A percentile compares a stretch with the other conserved stretches of the same genome.
Conservation (phyloP, 2,797 vertebrate genomes). For the Atherinosoma microstoma region DNA sequence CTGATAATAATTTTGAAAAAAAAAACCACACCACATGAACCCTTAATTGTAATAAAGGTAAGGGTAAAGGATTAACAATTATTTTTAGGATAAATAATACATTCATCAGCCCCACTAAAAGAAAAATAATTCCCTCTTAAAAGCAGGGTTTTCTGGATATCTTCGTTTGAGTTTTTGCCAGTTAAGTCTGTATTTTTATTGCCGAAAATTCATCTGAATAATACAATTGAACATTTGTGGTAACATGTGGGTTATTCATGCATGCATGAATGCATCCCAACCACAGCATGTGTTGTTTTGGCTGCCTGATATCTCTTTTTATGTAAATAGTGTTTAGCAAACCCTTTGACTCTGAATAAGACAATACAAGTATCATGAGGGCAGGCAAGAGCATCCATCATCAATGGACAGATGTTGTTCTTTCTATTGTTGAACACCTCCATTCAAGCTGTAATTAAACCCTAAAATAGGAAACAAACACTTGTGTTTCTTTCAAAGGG, state of each 20-base stretch:
- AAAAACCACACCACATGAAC: neutral
- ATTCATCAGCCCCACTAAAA: neutral
- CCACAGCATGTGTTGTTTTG: constrained; percentile 16
- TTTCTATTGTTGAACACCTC: constrained; percentile 63
- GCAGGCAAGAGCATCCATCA: constrained; percentile 40
- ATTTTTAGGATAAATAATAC: neutral
- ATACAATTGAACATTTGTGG: neutral
- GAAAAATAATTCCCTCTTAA: neutral
- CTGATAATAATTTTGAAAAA: neutral
- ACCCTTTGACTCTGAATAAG: constrained; percentile 8
- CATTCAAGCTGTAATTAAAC: constrained; percentile 69
- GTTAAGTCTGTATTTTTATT: constrained; percentile 32
- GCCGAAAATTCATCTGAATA: neutral
- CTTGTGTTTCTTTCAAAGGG: constrained; percentile 49
- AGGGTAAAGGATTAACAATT: neutral
- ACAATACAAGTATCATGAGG: constrained; percentile 48
- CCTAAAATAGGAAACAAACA: constrained; percentile 56
- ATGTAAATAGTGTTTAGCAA: constrained; percentile 54
- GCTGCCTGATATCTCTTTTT: constrained; percentile 35
- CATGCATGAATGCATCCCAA: neutral
- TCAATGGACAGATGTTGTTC: constrained; percentile 57
- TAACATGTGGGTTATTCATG: constrained; percentile 3
- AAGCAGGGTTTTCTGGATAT: constrained; percentile 2
- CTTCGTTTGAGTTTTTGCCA: neutral
- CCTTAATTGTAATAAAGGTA: neutral